Evolutionary conservation across 2,797 vertebrate genomes (phyloP).

Genomic region (Megalops cyprinoides): DNA sequence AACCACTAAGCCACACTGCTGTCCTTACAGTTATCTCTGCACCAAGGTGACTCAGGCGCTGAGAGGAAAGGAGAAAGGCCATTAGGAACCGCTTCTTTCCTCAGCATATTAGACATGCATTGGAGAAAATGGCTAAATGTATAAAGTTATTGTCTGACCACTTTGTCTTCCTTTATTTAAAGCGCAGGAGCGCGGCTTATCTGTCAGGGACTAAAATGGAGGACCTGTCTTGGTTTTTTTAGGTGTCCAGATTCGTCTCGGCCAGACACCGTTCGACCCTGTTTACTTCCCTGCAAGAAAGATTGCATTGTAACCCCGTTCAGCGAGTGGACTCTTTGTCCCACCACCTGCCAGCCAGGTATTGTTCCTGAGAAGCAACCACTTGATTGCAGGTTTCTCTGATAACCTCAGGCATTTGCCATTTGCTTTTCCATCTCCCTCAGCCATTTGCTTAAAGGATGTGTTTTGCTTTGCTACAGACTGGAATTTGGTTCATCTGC

Average conservation of each 20-base stretch:
- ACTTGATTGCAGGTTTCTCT: not conserved
- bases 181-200: too few species aligned
- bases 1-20: too few species aligned
- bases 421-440: slow-evolving; percentile 1
- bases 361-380: slow-evolving; percentile 40
- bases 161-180: not conserved
- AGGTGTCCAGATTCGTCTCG: slow-evolving; percentile 88
- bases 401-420: not conserved
- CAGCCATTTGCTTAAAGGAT: not conserved
- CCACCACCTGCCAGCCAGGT: slow-evolving; percentile 83
- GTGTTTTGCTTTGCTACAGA: not conserved
- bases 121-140: not conserved
- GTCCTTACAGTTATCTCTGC: not conserved
- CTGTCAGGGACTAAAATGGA: not conserved
- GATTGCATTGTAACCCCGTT: slow-evolving; percentile 91
- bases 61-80: not conserved
- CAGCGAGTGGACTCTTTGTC: slow-evolving; percentile 93
- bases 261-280: slow-evolving; percentile 77
- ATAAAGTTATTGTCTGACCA: not conserved
- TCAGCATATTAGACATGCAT: not conserved
- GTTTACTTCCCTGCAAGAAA: slow-evolving; percentile 84
- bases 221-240: slow-evolving; percentile 24
- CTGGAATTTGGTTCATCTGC: not conserved
- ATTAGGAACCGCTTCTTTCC: not conserved
- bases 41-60: not conserved